Evolutionary conservation across 53 echinoderm and acorn worm species (phyloP).

Genomic region (Actinopyga echinites): DNA sequence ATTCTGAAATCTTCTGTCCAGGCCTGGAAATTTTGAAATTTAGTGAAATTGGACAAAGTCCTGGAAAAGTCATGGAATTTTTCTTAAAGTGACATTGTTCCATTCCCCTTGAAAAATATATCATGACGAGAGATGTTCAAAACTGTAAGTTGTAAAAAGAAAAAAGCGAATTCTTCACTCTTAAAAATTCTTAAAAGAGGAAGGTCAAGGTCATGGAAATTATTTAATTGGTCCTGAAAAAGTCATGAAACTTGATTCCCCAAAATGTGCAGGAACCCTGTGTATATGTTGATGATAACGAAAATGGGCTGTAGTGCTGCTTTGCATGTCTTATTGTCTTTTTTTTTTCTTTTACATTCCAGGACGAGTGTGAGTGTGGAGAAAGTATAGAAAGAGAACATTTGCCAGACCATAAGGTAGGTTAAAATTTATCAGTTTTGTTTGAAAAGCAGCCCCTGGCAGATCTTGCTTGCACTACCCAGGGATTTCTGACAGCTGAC

Average conservation of each 20-base stretch:
- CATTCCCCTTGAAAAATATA: too few relatives aligned
- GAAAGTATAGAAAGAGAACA: constrained; percentile 71
- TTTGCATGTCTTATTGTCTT: not conserved
- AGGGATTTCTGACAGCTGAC: not conserved
- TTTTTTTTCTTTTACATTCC: not conserved
- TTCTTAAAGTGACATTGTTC: not conserved
- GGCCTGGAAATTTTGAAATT: too few relatives aligned
- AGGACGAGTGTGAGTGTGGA: constrained; percentile 87
- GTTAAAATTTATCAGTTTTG: not conserved
- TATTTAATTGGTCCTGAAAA: too few relatives aligned
- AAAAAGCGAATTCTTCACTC: too few relatives aligned
- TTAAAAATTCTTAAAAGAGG: not conserved
- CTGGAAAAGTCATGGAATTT: too few relatives aligned
- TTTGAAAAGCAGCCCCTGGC: not conserved
- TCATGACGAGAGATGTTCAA: too few relatives aligned
- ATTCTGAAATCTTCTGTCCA: not conserved
- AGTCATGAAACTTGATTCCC: too few relatives aligned
- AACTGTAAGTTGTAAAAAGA: too few relatives aligned
- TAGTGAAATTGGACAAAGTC: too few relatives aligned
- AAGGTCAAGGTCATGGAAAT: not conserved
- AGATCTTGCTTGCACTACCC: not conserved
- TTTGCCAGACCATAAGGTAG: constrained; percentile 84
- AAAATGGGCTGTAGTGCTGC: not conserved
- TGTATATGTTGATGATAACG: not conserved
- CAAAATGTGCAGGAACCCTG: not conserved